These are phyloP conservation scores for Reticulitermes speratus DNA, from an alignment of 1,140 invertebrate genomes.

Conservation along the genomic window DNA sequence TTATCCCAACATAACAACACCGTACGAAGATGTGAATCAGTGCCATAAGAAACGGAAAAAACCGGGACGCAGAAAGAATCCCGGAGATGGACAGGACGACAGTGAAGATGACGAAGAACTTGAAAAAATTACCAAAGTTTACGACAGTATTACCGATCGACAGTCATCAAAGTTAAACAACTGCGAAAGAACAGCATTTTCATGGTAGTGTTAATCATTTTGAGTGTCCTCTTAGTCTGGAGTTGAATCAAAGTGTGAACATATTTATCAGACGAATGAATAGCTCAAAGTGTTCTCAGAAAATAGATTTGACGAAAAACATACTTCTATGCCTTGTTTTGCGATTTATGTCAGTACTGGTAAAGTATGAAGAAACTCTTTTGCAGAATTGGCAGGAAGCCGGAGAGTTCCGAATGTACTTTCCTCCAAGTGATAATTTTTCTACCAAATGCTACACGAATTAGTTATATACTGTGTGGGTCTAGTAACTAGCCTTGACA, in stretches of 20 bases:
- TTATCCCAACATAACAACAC: not conserved
- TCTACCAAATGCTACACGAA: too few species aligned
- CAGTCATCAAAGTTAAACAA: not conserved
- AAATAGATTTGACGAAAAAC: too few species aligned
- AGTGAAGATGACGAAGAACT: not conserved
- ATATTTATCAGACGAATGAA: too few species aligned
- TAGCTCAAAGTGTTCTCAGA: too few species aligned
- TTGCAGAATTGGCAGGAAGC: too few species aligned
- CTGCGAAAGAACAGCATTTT: not conserved
- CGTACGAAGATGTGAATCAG: not conserved
- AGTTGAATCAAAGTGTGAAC: not conserved
- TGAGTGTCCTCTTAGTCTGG: not conserved
- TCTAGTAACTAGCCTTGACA: too few species aligned
- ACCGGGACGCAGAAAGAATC: not conserved
- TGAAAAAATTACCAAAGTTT: not conserved
- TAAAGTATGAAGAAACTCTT: too few species aligned
- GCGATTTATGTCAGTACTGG: too few species aligned
- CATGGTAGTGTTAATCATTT: not conserved
- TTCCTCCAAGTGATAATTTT: too few species aligned
- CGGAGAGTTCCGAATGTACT: too few species aligned
- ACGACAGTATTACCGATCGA: not conserved
- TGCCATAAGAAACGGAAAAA: not conserved
- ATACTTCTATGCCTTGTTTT: too few species aligned
- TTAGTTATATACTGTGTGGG: too few species aligned
- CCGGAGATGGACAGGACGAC: not conserved